Evolutionary conservation across 2,113 vertebrate species (phyloP).

Genomic region (Mus spicilegus): DNA sequence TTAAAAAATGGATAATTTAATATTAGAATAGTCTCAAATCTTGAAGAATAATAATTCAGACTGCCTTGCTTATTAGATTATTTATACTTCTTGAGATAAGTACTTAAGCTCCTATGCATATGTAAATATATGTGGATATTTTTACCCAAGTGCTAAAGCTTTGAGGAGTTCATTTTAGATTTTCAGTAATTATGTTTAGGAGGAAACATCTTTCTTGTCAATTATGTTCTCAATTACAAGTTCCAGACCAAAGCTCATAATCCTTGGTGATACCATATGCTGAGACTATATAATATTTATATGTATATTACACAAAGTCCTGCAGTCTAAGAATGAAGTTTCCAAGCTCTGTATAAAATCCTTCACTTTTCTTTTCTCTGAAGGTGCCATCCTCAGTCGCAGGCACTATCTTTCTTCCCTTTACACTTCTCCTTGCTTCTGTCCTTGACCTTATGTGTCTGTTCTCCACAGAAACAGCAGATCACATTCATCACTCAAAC

Average conservation of each 20-base stretch:
- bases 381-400: background rate
- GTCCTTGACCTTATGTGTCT: background rate
- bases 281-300: background rate
- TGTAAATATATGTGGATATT: background rate
- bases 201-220: conserved; percentile 17
- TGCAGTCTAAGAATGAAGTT: background rate
- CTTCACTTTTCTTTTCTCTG: background rate
- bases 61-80: conserved; percentile 6
- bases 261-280: background rate
- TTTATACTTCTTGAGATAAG: background rate
- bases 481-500: background rate
- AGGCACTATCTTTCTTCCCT: background rate
- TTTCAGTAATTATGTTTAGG: background rate
- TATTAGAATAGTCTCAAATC: background rate
- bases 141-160: background rate
- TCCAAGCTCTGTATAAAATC: background rate
- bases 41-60: background rate
- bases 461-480: background rate
- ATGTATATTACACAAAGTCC: background rate
- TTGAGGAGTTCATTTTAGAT: conserved; percentile 35
- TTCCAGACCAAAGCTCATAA: conserved; percentile 28
- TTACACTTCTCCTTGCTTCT: background rate
- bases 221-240: background rate
- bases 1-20: background rate
- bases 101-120: background rate